phyloP scores from a whole-genome alignment of 1,140 invertebrate genomes.

The Drosophila pseudoobscura region DNA sequence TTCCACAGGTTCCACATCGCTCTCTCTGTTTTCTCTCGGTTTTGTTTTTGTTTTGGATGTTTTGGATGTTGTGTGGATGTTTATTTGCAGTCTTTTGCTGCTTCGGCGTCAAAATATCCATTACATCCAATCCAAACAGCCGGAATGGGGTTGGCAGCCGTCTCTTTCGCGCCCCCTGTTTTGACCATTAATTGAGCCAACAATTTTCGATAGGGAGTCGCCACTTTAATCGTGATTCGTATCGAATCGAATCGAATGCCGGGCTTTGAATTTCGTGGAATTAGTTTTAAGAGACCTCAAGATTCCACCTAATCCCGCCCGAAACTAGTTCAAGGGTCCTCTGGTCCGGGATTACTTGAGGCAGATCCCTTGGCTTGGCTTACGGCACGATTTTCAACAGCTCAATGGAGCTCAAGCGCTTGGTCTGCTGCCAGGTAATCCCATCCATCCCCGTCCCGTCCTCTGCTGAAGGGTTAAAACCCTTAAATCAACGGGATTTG shows the following conservation, averaged over 20 bases:
- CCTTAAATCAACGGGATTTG: constrained; percentile 33
- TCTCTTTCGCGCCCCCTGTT: constrained; percentile 36
- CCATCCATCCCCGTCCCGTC: constrained; percentile 18
- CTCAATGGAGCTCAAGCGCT: constrained; percentile 71
- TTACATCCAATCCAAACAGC: constrained; percentile 82
- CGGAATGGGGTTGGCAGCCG: constrained; percentile 14
- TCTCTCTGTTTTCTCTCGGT: constrained; percentile 21
- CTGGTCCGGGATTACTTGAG: constrained; percentile 50
- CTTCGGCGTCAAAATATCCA: constrained; percentile 83
- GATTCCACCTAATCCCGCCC: constrained; percentile 42
- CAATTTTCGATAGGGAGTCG: constrained; percentile 36
- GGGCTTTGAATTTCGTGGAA: constrained; percentile 33
- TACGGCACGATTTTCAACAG: constrained; percentile 65
- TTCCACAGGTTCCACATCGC: constrained; percentile 70
- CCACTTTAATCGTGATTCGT: constrained; percentile 25
- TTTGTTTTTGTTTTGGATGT: constrained; percentile 66
- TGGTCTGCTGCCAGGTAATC: constrained; percentile 57
- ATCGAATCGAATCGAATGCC: neutral
- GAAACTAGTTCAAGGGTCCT: constrained; percentile 49
- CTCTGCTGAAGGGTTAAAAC: constrained; percentile 65
- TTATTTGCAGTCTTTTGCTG: constrained; percentile 81
- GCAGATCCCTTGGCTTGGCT: constrained; percentile 53
- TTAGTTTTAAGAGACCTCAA: constrained; percentile 7
- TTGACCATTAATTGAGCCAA: constrained; percentile 64
- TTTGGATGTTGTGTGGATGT: constrained; percentile 59